Evolutionary conservation across 2,113 vertebrate genomes (phyloP).

Genomic region (Rhinoptilus africanus): DNA sequence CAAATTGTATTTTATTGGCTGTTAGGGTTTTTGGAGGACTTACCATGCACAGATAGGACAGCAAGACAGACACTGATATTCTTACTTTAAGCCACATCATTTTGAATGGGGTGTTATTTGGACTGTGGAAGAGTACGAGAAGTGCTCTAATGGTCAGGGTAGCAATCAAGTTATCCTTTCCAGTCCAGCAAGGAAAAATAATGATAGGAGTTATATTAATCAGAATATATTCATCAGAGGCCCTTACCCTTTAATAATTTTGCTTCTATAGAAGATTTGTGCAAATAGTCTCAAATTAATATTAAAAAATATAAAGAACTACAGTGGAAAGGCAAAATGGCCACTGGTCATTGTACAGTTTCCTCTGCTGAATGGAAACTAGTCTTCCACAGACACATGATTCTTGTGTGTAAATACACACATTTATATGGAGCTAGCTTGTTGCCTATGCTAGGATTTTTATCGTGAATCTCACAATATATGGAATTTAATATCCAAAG

Average conservation of each 20-base stretch:
- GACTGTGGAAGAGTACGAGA: neutral
- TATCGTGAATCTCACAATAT: neutral
- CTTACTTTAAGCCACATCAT: neutral
- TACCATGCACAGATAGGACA: neutral
- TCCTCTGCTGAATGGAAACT: neutral
- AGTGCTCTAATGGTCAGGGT: neutral
- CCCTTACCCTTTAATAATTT: neutral
- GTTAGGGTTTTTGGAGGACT: neutral
- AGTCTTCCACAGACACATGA: accelerated
- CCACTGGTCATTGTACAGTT: neutral
- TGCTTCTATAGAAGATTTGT: neutral
- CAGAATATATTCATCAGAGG: neutral
- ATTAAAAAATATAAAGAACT: neutral
- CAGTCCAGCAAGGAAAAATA: neutral
- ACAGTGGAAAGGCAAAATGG: neutral
- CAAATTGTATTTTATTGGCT: neutral
- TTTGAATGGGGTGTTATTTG: neutral
- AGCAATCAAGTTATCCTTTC: neutral
- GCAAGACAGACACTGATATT: neutral
- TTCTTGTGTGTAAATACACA: neutral
- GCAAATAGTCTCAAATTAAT: neutral
- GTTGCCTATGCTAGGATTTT: neutral
- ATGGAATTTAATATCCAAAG: neutral
- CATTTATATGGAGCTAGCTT: neutral
- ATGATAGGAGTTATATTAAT: neutral